Percentiles rank a stretch among this genome's conserved stretches.
Conservation (phyloP, 2,797 vertebrate species). For the Loris lydekkerianus region DNA sequence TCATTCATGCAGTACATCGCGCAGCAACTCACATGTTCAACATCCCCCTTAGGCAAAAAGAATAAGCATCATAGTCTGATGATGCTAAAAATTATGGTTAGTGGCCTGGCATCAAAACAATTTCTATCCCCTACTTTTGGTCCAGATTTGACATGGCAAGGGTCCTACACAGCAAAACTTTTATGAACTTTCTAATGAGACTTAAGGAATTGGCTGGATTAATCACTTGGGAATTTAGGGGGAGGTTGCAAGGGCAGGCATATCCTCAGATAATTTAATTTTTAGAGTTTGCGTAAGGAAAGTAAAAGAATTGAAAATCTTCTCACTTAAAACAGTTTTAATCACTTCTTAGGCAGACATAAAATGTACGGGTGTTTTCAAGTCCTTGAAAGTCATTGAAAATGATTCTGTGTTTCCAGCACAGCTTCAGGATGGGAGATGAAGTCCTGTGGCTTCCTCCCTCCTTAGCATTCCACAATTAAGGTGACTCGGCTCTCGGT, state of each 20-base stretch:
- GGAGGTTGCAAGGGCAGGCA: neutral
- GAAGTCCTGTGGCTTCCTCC: neutral
- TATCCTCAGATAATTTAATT: neutral
- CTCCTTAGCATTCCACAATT: too few species aligned
- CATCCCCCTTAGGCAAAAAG: neutral
- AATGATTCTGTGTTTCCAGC: neutral
- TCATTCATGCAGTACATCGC: too few species aligned
- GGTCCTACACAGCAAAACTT: neutral
- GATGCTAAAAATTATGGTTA: slow-evolving; percentile 26
- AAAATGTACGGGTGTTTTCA: neutral
- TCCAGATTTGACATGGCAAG: neutral
- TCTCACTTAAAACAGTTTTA: neutral
- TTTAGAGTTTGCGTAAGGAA: neutral
- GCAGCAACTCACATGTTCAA: neutral
- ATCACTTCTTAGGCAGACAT: neutral
- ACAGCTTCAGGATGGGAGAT: neutral
- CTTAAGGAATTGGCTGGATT: neutral
- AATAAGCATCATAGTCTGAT: neutral
- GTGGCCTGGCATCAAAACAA: neutral
- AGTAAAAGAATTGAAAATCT: neutral
- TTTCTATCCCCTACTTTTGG: neutral
- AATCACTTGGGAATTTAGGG: neutral
- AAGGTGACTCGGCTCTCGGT: fast-evolving
- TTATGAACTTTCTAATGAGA: neutral
- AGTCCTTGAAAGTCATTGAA: neutral